These are phyloP conservation scores for Protonemura montana DNA, from an alignment of 2,888 invertebrate species.

Conservation along the genomic window DNA sequence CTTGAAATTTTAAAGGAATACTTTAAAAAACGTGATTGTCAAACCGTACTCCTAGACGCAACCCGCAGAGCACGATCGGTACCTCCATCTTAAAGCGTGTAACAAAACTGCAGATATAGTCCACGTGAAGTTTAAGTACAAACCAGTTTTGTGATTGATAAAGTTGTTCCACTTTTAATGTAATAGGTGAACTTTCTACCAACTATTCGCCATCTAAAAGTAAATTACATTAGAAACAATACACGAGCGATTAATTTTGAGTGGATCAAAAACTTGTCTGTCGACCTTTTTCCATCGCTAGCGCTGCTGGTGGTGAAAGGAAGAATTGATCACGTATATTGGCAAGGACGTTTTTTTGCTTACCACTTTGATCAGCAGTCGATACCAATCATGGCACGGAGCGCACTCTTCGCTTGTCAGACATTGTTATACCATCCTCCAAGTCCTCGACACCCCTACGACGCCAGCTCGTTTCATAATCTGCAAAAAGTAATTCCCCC, in stretches of 20 bases:
- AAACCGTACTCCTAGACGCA: too few species aligned
- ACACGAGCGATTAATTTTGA: background rate
- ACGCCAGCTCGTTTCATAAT: background rate
- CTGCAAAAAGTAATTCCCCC: slow-evolving; percentile 28
- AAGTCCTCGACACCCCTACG: background rate
- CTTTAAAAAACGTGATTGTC: too few species aligned
- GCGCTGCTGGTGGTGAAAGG: background rate
- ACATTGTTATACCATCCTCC: slow-evolving; percentile 23
- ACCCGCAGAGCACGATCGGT: too few species aligned
- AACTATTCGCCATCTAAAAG: background rate
- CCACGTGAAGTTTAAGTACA: too few species aligned
- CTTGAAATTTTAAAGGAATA: too few species aligned
- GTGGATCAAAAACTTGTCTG: background rate
- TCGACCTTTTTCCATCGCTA: background rate
- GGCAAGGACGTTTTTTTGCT: slow-evolving; percentile 1
- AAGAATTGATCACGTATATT: slow-evolving; percentile 33
- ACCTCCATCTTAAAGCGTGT: too few species aligned
- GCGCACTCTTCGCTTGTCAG: slow-evolving; percentile 8
- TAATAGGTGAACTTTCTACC: background rate
- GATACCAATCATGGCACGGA: slow-evolving; percentile 34
- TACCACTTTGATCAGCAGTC: slow-evolving; percentile 18
- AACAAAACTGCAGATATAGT: too few species aligned
- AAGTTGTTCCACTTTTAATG: too few species aligned
- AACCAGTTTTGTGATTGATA: too few species aligned
- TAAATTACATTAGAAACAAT: background rate